Percentiles rank a stretch among this genome's conserved stretches.
Conservation (phyloP, 2,797 vertebrate genomes). For the Fistularia commersonii region DNA sequence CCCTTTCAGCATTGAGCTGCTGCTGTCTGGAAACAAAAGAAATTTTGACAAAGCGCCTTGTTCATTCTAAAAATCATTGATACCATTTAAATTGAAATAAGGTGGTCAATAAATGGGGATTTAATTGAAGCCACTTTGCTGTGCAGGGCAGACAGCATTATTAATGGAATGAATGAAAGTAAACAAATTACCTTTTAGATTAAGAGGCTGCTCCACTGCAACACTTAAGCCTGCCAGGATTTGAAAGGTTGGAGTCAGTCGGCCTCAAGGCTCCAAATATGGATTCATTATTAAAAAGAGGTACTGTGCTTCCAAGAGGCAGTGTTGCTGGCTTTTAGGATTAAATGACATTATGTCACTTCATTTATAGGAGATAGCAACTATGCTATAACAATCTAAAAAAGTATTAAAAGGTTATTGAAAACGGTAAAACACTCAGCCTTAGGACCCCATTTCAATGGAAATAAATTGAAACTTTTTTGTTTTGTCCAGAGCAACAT, state of each 20-base stretch:
- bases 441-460: no score
- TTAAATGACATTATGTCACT: not conserved
- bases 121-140: conserved; percentile 53
- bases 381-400: no score
- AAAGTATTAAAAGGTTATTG: no score
- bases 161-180: conserved; percentile 43
- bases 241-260: conserved; percentile 34
- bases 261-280: conserved; percentile 20
- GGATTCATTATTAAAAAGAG: conserved; percentile 41
- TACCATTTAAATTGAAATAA: conserved; percentile 42
- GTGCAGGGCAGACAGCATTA: conserved; percentile 33
- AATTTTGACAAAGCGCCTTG: conserved; percentile 20
- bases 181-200: conserved; percentile 50
- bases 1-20: conserved; percentile 5
- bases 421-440: no score
- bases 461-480: no score
- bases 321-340: not conserved
- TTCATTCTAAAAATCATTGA: conserved; percentile 31
- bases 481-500: no score
- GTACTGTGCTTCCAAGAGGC: conserved; percentile 16
- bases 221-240: conserved; percentile 44
- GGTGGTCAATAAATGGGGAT: conserved; percentile 54
- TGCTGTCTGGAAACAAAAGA: conserved; percentile 3
- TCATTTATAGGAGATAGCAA: no score
- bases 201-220: conserved; percentile 35